Percentiles rank a stretch among this genome's conserved stretches.
Conservation (phyloP, 2,888 invertebrate genomes). For the Stegana nigrithorax region DNA sequence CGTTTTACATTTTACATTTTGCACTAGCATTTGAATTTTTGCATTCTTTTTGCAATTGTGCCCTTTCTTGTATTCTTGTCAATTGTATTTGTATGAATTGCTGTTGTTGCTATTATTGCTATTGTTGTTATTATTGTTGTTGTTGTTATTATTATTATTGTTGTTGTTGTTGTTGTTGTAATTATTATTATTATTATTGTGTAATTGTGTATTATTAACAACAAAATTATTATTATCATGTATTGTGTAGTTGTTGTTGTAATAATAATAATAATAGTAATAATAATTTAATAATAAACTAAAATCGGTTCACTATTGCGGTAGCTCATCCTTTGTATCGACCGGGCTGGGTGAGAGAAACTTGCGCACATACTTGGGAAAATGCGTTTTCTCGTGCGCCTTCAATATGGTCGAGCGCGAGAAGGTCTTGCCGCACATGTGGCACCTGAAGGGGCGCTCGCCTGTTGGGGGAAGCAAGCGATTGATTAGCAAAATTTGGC, state of each 20-base stretch:
- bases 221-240: conserved; percentile 63
- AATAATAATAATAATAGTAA: conserved; percentile 67
- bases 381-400: conserved; percentile 93
- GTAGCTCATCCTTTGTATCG: conserved; percentile 85
- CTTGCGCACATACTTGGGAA: conserved; percentile 90
- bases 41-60: too few relatives aligned
- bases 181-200: conserved; percentile 54
- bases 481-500: too few relatives aligned
- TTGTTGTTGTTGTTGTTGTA: conserved; percentile 43
- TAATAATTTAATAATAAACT: conserved; percentile 69
- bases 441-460: conserved; percentile 89
- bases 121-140: conserved; percentile 11
- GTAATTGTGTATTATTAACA: conserved; percentile 66
- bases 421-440: conserved; percentile 90
- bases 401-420: conserved; percentile 90
- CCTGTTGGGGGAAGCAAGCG: too few relatives aligned
- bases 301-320: conserved; percentile 74
- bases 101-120: conserved; percentile 39
- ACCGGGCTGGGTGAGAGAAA: conserved; percentile 88
- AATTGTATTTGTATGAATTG: conserved; percentile 36
- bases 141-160: conserved; percentile 8
- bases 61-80: background rate
- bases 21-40: too few relatives aligned
- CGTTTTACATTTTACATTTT: background rate
- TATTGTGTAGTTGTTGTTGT: conserved; percentile 58